A percentile compares a stretch with the other conserved stretches of the same genome.
These are phyloP conservation scores for Protodeltote pygarga DNA, from an alignment of 2,888 invertebrate genomes.

Conservation along the genomic window DNA sequence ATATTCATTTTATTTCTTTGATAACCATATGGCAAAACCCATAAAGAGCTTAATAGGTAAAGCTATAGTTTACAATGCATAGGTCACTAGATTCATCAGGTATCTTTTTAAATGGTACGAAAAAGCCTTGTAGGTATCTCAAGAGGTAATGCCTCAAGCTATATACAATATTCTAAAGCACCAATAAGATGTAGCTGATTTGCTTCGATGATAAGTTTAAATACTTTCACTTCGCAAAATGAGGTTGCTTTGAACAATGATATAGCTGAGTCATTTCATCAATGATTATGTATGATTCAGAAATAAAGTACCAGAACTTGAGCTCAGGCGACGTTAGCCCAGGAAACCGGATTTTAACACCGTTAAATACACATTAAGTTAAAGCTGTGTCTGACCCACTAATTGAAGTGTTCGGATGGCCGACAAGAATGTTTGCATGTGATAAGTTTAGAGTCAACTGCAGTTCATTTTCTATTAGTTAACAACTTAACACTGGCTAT, in stretches of 20 bases:
- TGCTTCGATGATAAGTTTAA: constrained; percentile 52
- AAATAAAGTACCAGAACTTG: constrained; percentile 50
- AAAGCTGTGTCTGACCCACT: constrained; percentile 73
- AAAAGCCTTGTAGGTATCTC: constrained; percentile 13
- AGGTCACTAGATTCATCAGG: too few relatives aligned
- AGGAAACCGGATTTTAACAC: constrained; percentile 71
- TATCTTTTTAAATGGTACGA: constrained; percentile 11
- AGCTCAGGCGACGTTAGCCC: constrained; percentile 52
- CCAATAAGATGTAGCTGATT: constrained; percentile 48
- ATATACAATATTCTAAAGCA: constrained; percentile 42
- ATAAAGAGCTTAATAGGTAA: too few relatives aligned
- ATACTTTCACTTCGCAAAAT: constrained; percentile 70
- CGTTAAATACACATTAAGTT: constrained; percentile 75
- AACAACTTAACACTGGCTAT: constrained; percentile 46
- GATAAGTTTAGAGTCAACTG: constrained; percentile 61
- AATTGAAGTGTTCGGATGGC: constrained; percentile 59
- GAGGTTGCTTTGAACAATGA: constrained; percentile 59
- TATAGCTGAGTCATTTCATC: constrained; percentile 51
- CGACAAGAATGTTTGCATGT: constrained; percentile 63
- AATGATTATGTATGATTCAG: constrained; percentile 48
- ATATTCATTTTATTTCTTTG: too few relatives aligned
- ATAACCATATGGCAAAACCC: too few relatives aligned
- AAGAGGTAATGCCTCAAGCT: constrained; percentile 32
- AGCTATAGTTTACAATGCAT: too few relatives aligned
- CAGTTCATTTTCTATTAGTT: constrained; percentile 54